These are phyloP conservation scores for Cirrhinus molitorella DNA, from an alignment of 2,797 vertebrate genomes.

Conservation along the genomic window DNA sequence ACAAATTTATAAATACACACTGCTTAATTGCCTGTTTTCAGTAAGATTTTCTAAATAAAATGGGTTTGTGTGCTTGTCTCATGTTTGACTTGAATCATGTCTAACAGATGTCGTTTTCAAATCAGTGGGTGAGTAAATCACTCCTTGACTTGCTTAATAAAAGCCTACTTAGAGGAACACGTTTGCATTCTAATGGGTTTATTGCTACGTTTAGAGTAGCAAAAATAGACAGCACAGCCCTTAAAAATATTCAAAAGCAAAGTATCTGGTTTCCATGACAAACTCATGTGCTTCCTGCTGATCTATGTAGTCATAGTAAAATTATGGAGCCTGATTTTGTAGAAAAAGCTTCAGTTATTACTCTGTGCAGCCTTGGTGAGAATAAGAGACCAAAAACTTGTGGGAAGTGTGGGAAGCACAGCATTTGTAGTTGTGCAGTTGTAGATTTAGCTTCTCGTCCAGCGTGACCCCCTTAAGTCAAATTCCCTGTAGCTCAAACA, in stretches of 20 bases:
- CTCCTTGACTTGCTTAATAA: background rate
- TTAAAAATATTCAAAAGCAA: background rate
- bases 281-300: background rate
- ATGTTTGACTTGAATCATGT: background rate
- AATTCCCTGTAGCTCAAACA: constrained; percentile 34
- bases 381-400: background rate
- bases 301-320: background rate
- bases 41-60: background rate
- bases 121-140: background rate
- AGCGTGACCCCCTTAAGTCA: constrained; percentile 9
- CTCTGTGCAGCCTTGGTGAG: background rate
- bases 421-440: background rate
- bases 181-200: background rate
- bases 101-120: background rate
- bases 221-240: background rate
- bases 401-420: no score
- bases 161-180: background rate
- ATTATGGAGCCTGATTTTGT: background rate
- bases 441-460: background rate
- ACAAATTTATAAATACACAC: background rate
- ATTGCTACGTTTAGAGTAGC: background rate
- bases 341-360: background rate
- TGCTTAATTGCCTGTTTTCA: background rate
- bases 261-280: background rate
- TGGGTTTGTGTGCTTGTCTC: background rate